Conservation (phyloP, 2,797 vertebrate species). For the Falco cherrug region DNA sequence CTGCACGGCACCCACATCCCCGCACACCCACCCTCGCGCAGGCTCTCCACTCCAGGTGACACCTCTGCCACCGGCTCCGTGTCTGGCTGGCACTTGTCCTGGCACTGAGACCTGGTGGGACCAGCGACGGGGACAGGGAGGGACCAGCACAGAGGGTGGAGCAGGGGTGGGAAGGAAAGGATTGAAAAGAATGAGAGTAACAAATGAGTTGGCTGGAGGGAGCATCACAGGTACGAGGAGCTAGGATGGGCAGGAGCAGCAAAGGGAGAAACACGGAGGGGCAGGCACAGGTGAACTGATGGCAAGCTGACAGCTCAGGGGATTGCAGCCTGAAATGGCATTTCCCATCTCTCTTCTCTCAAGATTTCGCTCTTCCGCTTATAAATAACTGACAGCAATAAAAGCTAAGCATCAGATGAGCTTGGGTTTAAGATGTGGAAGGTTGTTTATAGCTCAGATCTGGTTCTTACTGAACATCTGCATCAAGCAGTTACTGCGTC, state of each 20-base stretch:
- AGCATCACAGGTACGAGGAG: neutral
- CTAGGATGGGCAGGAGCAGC: neutral
- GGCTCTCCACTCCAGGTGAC: neutral
- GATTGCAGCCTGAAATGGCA: neutral
- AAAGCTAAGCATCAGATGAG: neutral
- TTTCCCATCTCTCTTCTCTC: neutral
- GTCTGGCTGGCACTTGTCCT: neutral
- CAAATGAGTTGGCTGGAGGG: neutral
- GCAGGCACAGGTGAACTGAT: neutral
- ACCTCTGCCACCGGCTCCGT: neutral
- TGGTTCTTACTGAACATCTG: neutral
- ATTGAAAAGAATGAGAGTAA: neutral
- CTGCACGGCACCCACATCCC: neutral
- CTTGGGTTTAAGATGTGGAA: neutral
- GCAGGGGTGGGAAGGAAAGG: neutral
- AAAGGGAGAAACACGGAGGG: neutral
- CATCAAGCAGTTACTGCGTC: neutral
- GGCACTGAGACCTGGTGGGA: fast-evolving
- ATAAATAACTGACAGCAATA: slow-evolving; percentile 1
- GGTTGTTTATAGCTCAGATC: neutral
- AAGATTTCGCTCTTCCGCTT: neutral
- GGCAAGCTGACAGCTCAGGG: neutral
- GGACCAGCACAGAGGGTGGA: neutral
- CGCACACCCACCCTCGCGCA: neutral
- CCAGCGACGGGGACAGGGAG: neutral